Conservation (phyloP, 2,113 vertebrate species). For the Menidia beryllina region DNA sequence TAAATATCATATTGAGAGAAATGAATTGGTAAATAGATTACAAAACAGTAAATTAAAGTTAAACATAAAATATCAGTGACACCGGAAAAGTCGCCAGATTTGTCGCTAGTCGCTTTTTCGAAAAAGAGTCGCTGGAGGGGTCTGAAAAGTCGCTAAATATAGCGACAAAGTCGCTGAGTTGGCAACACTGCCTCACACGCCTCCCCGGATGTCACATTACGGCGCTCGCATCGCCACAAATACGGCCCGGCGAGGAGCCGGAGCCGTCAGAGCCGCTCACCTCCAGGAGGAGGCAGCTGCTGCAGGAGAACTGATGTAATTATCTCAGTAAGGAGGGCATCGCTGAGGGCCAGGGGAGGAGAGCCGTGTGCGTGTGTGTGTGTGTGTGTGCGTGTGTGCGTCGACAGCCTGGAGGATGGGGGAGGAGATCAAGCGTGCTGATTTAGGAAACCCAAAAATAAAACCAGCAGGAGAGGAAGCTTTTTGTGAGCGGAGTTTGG, state of each 20-base stretch:
- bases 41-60: no score
- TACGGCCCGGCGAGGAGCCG: constrained; percentile 26
- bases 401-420: not conserved
- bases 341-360: constrained; percentile 7
- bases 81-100: no score
- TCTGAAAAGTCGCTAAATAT: no score
- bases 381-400: constrained; percentile 12
- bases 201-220: constrained; percentile 37
- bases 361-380: constrained; percentile 17
- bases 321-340: constrained; percentile 64
- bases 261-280: constrained; percentile 63
- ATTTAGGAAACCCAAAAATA: not conserved
- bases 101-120: no score
- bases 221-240: constrained; percentile 31
- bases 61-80: no score
- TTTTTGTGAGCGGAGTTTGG: no score
- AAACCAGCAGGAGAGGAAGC: not conserved
- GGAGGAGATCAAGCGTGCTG: not conserved
- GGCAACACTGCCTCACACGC: constrained; percentile 3
- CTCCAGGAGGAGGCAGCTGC: constrained; percentile 67
- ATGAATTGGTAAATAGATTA: no score
- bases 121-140: no score
- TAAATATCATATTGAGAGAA: no score
- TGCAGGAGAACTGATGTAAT: constrained; percentile 57
- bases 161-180: no score